These are phyloP conservation scores for Cyanocitta stelleri DNA, from an alignment of 2,113 vertebrate species.

Conservation along the genomic window DNA sequence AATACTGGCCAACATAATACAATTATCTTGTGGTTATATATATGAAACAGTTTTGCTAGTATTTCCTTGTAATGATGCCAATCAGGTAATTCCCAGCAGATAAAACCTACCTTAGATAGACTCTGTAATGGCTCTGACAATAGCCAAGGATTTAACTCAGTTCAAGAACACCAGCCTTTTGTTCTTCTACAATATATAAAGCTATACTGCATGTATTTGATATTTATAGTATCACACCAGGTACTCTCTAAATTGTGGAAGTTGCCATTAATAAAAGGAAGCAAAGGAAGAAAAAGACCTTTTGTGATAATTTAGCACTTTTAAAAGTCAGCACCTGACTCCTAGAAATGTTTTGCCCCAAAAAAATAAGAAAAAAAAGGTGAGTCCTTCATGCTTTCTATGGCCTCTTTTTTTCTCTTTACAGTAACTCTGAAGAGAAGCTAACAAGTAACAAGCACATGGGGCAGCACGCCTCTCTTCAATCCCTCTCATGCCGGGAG, in stretches of 20 bases:
- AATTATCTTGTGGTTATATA: not conserved
- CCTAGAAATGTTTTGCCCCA: not conserved
- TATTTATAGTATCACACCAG: not conserved
- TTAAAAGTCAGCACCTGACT: not conserved
- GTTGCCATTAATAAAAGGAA: not conserved
- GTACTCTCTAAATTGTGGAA: not conserved
- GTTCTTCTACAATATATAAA: not conserved
- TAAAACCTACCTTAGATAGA: not conserved
- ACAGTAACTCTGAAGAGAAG: not conserved
- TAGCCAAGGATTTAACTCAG: not conserved
- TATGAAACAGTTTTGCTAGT: not conserved
- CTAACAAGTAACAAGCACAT: not conserved
- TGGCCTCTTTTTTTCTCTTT: not conserved
- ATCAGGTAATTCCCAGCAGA: not conserved
- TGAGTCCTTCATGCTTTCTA: not conserved
- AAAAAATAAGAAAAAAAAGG: not conserved
- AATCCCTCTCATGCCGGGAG: accelerated
- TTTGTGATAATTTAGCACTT: not conserved
- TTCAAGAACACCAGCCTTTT: not conserved
- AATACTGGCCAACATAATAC: not conserved
- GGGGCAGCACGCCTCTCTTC: not conserved
- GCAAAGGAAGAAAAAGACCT: not conserved
- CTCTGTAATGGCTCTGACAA: not conserved
- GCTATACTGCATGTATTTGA: not conserved
- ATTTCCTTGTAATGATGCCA: not conserved